phyloP scores from a whole-genome alignment of 2,888 invertebrate genomes.

The Crossocerus cetratus region DNA sequence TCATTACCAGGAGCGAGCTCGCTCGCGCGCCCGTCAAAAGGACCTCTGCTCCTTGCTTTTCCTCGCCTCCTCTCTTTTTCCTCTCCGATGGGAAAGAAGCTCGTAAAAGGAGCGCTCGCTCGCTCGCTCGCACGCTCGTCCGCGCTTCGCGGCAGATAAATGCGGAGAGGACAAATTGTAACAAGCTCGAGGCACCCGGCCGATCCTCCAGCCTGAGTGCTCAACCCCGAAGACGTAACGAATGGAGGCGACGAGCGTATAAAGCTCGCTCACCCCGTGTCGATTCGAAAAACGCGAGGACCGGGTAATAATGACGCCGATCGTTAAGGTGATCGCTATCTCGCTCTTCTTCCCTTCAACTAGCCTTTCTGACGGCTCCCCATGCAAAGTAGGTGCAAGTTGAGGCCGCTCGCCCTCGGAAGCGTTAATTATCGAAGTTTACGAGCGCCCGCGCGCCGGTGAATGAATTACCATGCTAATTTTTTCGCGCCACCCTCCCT shows the following conservation, averaged over 20 bases:
- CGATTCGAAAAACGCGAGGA: slow-evolving; percentile 18
- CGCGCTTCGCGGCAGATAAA: slow-evolving; percentile 45
- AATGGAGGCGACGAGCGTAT: background rate
- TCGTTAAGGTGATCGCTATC: slow-evolving; percentile 14
- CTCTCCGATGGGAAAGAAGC: slow-evolving; percentile 29
- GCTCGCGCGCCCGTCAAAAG: slow-evolving; percentile 70
- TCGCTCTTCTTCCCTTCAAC: slow-evolving; percentile 7
- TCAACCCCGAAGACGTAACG: background rate
- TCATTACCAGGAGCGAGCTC: slow-evolving; percentile 68
- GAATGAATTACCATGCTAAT: slow-evolving; percentile 73
- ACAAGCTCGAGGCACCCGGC: slow-evolving; percentile 32
- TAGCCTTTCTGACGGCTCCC: slow-evolving; percentile 31
- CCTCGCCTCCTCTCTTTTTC: slow-evolving; percentile 4
- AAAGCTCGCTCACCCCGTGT: slow-evolving; percentile 8
- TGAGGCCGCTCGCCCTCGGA: slow-evolving; percentile 37
- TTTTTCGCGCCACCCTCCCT: slow-evolving; percentile 59
- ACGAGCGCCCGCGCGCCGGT: slow-evolving; percentile 62
- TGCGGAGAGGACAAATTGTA: slow-evolving; percentile 54
- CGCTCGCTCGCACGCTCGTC: no score
- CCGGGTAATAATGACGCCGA: slow-evolving; percentile 16
- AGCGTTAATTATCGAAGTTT: slow-evolving; percentile 72
- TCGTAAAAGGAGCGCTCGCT: slow-evolving; percentile 33
- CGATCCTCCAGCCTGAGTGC: background rate
- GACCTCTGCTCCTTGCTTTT: slow-evolving; percentile 52
- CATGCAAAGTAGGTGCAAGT: slow-evolving; percentile 15